Evolutionary conservation across 1,140 invertebrate genomes (phyloP).

Genomic region (Megalonaias nervosa): DNA sequence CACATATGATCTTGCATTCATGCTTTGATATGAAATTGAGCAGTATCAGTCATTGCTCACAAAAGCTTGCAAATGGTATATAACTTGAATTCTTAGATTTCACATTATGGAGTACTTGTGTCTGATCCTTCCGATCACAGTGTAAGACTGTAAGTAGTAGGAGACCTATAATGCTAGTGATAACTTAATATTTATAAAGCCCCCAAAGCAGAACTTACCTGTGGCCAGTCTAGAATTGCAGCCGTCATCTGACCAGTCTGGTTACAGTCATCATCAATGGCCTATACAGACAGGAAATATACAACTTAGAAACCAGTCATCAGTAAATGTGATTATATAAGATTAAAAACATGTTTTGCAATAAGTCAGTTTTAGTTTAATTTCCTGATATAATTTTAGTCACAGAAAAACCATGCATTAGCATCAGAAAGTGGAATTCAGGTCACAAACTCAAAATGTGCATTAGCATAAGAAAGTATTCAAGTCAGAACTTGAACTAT

Average conservation of each 20-base stretch:
- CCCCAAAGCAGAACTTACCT: conserved; percentile 69
- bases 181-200: background rate
- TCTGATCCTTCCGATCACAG: background rate
- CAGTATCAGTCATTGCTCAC: too few relatives aligned
- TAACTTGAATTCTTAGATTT: too few relatives aligned
- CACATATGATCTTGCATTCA: too few relatives aligned
- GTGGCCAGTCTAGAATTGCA: conserved; percentile 95
- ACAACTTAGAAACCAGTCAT: background rate
- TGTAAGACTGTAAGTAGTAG: background rate
- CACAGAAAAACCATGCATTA: background rate
- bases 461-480: too few relatives aligned
- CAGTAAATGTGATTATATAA: background rate
- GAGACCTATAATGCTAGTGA: background rate
- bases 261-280: conserved; percentile 99
- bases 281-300: conserved; percentile 74
- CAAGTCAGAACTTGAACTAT: too few relatives aligned
- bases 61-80: too few relatives aligned
- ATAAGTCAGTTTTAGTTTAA: background rate
- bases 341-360: too few relatives aligned
- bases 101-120: too few relatives aligned
- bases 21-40: too few relatives aligned
- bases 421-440: too few relatives aligned
- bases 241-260: conserved; percentile 99
- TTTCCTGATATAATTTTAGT: background rate
- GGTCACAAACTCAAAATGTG: too few relatives aligned